A percentile compares a stretch with the other conserved stretches of the same genome.
Conservation (phyloP, 2,888 invertebrate genomes). For the Drosophila subquinaria region DNA sequence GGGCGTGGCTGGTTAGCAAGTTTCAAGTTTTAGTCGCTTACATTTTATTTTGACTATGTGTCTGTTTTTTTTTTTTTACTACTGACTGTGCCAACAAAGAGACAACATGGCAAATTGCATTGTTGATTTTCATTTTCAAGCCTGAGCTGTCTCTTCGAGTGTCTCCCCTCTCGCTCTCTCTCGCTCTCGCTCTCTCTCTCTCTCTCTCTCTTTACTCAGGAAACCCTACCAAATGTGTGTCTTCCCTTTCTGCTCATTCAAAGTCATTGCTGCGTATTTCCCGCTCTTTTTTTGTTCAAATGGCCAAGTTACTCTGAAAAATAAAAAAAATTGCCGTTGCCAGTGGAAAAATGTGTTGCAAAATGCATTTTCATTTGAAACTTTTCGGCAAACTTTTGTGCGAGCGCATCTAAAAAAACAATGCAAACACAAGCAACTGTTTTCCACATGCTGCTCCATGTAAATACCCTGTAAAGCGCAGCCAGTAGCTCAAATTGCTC, state of each 20-base stretch:
- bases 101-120: slow-evolving; percentile 79
- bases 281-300: slow-evolving; percentile 63
- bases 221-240: slow-evolving; percentile 64
- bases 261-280: slow-evolving; percentile 76
- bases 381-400: slow-evolving; percentile 60
- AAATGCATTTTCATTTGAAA: slow-evolving; percentile 80
- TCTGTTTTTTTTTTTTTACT: slow-evolving; percentile 19
- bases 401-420: slow-evolving; percentile 57
- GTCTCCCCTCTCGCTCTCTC: slow-evolving; percentile 11
- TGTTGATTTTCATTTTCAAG: slow-evolving; percentile 82
- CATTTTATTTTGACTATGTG: slow-evolving; percentile 40
- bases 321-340: slow-evolving; percentile 42
- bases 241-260: slow-evolving; percentile 47
- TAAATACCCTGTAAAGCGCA: slow-evolving; percentile 30
- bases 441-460: slow-evolving; percentile 2
- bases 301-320: slow-evolving; percentile 56
- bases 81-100: slow-evolving; percentile 49
- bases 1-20: slow-evolving; percentile 52
- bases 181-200: neutral
- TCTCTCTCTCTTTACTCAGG: slow-evolving; percentile 21
- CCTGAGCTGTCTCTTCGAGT: slow-evolving; percentile 61
- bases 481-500: neutral
- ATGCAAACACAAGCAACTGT: slow-evolving; percentile 43
- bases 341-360: slow-evolving; percentile 69
- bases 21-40: slow-evolving; percentile 64